A percentile compares a stretch with the other conserved stretches of the same genome.
phyloP scores from a whole-genome alignment of 2,797 vertebrate genomes.

The Vespertilio murinus region DNA sequence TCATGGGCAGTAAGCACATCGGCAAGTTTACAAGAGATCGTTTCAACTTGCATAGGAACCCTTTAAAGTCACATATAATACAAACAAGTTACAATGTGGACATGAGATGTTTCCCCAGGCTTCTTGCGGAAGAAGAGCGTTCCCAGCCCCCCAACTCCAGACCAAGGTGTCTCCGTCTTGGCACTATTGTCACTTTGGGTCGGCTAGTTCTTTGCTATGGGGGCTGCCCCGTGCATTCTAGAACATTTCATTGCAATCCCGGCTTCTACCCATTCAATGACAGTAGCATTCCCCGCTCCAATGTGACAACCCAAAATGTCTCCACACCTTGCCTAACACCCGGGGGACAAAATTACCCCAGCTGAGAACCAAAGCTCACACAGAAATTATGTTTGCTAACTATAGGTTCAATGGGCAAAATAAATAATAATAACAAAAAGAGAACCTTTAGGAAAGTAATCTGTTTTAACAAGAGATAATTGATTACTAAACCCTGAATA shows the following conservation, averaged over 20 bases:
- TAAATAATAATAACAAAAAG: conserved; percentile 16
- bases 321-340: not conserved
- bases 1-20: not conserved
- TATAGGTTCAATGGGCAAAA: not conserved
- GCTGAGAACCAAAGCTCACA: not conserved
- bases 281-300: not conserved
- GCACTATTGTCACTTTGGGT: not conserved
- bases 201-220: not conserved
- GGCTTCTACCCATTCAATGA: not conserved
- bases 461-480: not conserved
- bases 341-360: not conserved
- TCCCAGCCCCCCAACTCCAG: not conserved
- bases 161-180: not conserved
- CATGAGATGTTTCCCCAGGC: not conserved
- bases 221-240: not conserved
- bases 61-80: not conserved
- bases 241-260: not conserved
- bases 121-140: not conserved
- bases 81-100: not conserved
- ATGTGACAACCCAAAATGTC: not conserved
- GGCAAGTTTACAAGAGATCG: not conserved
- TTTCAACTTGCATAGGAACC: not conserved
- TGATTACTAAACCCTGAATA: conserved; percentile 11
- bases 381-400: not conserved
- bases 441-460: not conserved